A percentile compares a stretch with the other conserved stretches of the same genome.
These are phyloP conservation scores for Physeter macrocephalus DNA, from an alignment of 2,113 vertebrate species.

Conservation along the genomic window DNA sequence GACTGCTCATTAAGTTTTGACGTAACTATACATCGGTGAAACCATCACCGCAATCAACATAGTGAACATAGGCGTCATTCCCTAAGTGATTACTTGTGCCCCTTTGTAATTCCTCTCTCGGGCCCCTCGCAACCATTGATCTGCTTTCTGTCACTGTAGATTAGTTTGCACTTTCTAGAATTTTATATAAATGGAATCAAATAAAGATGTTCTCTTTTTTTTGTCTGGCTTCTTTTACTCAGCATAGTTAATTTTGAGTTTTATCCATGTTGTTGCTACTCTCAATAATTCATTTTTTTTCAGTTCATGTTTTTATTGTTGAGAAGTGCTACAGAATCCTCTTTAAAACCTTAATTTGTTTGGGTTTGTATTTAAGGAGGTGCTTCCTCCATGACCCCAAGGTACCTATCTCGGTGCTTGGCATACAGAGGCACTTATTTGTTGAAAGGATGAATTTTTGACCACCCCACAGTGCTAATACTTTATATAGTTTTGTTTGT, in stretches of 20 bases:
- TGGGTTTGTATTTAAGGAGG: slow-evolving; percentile 5
- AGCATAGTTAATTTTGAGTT: slow-evolving; percentile 7
- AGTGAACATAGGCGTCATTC: background rate
- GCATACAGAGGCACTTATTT: background rate
- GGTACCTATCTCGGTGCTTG: background rate
- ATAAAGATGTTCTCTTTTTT: background rate
- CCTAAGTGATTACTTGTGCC: background rate
- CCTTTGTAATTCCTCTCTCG: background rate
- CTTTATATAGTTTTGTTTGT: background rate
- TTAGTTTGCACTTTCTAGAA: background rate
- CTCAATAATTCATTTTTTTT: background rate
- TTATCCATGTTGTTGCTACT: background rate
- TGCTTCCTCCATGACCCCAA: background rate
- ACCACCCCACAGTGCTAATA: background rate
- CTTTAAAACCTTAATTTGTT: background rate
- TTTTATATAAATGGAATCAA: slow-evolving; percentile 24
- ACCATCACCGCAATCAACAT: background rate
- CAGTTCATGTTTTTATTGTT: background rate
- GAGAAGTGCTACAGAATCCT: background rate
- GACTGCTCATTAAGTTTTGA: background rate
- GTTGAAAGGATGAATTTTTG: slow-evolving; percentile 3
- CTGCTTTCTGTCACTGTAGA: background rate
- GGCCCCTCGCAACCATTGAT: background rate
- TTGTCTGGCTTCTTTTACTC: background rate
- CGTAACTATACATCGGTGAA: background rate